Conservation (phyloP, 1,140 invertebrate species). For the Drosophila navojoa region DNA sequence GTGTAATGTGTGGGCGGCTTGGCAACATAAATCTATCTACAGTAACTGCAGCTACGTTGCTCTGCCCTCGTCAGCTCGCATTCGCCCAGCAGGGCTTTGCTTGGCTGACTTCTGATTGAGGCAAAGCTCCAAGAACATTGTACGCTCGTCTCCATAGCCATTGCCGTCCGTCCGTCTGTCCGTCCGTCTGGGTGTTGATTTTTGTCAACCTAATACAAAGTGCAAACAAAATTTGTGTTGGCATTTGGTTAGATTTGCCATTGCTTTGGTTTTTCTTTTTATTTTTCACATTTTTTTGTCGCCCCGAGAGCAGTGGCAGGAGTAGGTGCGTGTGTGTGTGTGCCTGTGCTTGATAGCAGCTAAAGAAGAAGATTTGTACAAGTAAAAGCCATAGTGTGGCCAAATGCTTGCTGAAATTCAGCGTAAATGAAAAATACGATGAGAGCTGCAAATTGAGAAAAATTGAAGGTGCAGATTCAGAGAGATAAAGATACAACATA, state of each 20-base stretch:
- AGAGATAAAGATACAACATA: too few relatives aligned
- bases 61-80: not conserved
- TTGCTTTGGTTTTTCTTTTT: constrained; percentile 16
- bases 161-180: not conserved
- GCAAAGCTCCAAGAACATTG: constrained; percentile 31
- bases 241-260: constrained; percentile 71
- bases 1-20: constrained; percentile 31
- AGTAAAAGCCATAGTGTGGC: not conserved
- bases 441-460: too few relatives aligned
- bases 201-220: constrained; percentile 79
- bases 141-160: not conserved
- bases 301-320: not conserved
- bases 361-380: constrained; percentile 1
- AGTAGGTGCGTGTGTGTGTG: not conserved
- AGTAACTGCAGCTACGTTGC: constrained; percentile 1
- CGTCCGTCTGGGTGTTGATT: constrained; percentile 62
- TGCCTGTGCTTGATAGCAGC: constrained; percentile 13
- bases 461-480: too few relatives aligned
- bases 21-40: constrained; percentile 40
- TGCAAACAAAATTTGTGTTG: constrained; percentile 79
- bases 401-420: not conserved
- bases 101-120: constrained; percentile 40
- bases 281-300: not conserved
- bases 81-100: constrained; percentile 1
- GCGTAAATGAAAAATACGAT: not conserved